Evolutionary conservation across 2,113 vertebrate species (phyloP).

Genomic region (Hydrochoerus hydrochaeris): DNA sequence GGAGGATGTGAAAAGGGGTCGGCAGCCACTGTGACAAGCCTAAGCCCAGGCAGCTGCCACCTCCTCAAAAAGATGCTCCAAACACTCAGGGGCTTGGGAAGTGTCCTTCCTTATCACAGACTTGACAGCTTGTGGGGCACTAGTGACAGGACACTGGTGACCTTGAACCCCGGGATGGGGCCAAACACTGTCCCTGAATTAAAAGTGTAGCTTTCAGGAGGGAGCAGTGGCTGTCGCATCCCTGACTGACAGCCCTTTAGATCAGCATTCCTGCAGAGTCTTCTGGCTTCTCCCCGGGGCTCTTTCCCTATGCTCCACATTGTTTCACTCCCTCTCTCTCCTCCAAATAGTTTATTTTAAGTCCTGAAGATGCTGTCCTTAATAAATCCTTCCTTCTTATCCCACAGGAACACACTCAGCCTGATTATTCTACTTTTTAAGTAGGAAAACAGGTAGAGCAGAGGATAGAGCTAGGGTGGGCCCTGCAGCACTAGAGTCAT

Average conservation of each 20-base stretch:
- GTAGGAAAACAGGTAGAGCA: not conserved
- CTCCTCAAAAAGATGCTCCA: not conserved
- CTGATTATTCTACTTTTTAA: slow-evolving; percentile 27
- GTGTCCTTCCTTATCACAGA: not conserved
- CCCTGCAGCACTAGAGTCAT: not conserved
- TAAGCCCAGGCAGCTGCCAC: not conserved
- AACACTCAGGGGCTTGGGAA: not conserved
- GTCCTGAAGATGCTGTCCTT: slow-evolving; percentile 46
- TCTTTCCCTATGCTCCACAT: not conserved
- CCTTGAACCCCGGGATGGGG: slow-evolving; percentile 11
- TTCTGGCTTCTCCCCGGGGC: slow-evolving; percentile 47
- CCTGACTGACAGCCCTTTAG: not conserved
- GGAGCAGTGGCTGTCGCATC: not conserved
- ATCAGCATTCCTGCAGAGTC: slow-evolving; percentile 13
- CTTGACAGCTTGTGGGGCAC: not conserved
- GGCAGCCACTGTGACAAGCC: not conserved
- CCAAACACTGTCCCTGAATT: slow-evolving; percentile 36
- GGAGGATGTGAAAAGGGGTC: not conserved
- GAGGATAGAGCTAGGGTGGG: not conserved
- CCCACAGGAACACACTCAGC: not conserved
- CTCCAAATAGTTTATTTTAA: slow-evolving; percentile 59
- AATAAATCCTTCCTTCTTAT: slow-evolving; percentile 56
- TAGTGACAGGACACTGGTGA: not conserved
- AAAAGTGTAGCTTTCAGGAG: not conserved
- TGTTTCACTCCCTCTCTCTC: not conserved